Evolutionary conservation across 2,113 vertebrate genomes (phyloP).

Genomic region (Hydropotes inermis): DNA sequence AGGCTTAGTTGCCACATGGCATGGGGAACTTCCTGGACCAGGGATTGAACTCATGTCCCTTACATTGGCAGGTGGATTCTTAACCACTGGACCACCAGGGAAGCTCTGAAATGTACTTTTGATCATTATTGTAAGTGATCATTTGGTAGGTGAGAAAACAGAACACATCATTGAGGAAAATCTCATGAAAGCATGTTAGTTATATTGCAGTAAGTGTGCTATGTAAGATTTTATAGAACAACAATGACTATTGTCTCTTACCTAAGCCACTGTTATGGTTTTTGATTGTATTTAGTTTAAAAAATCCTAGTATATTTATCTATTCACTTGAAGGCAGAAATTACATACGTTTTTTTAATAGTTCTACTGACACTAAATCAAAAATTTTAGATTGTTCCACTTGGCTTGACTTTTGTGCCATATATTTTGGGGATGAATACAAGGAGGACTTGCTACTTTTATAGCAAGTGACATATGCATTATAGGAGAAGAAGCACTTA

Average conservation of each 20-base stretch:
- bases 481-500: not conserved
- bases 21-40: not conserved
- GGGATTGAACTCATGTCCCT: not conserved
- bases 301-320: not conserved
- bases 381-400: not conserved
- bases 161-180: not conserved
- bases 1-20: not conserved
- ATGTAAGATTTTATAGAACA: not conserved
- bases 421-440: not conserved
- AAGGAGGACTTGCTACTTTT: slow-evolving; percentile 2
- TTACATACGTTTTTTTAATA: not conserved
- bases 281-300: not conserved
- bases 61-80: not conserved
- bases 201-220: not conserved
- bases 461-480: not conserved
- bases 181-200: not conserved
- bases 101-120: not conserved
- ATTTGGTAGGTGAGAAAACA: not conserved
- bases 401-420: not conserved
- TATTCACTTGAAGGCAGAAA: slow-evolving; percentile 1
- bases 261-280: not conserved
- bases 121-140: not conserved
- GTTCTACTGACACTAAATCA: not conserved
- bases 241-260: not conserved
- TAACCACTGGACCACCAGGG: not conserved